These are phyloP conservation scores for Andricus quercusramuli DNA, from an alignment of 2,888 invertebrate genomes.

Conservation along the genomic window DNA sequence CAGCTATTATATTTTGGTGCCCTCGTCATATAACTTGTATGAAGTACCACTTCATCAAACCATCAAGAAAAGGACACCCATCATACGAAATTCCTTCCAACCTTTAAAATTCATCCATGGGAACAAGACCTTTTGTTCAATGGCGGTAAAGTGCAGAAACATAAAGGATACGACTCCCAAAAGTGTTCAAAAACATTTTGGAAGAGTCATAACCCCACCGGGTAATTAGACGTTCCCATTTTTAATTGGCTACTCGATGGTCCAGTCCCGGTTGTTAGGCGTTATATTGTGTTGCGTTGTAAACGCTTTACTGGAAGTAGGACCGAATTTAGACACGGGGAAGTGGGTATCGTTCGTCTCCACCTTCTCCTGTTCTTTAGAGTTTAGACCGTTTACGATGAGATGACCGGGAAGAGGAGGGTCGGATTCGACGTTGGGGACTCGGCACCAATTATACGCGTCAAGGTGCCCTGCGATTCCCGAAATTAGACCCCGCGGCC, in stretches of 20 bases:
- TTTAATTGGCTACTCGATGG: constrained; percentile 74
- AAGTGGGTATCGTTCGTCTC: constrained; percentile 49
- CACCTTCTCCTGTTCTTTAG: constrained; percentile 46
- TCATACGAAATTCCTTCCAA: neutral
- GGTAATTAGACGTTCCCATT: constrained; percentile 75
- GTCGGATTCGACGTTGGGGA: constrained; percentile 54
- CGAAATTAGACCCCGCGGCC: constrained; percentile 65
- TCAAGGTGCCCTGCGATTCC: constrained; percentile 62
- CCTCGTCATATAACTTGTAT: no score
- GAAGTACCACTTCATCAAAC: no score
- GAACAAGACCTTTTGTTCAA: constrained; percentile 51
- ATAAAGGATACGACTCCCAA: constrained; percentile 42
- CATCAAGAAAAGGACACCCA: no score
- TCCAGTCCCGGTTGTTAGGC: constrained; percentile 70
- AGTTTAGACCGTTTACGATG: constrained; percentile 65
- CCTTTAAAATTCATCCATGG: constrained; percentile 46
- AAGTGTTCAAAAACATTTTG: constrained; percentile 48
- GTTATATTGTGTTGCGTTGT: constrained; percentile 73
- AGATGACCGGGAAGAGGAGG: constrained; percentile 61
- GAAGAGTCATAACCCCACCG: constrained; percentile 66
- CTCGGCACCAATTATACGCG: constrained; percentile 66
- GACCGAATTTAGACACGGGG: constrained; percentile 62
- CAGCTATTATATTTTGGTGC: no score
- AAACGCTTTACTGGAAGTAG: constrained; percentile 69
- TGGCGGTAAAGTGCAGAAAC: constrained; percentile 45